These are phyloP conservation scores for Virgularia gustaviana DNA, from an alignment of 92 coral and sea anemone genomes.

Conservation along the genomic window DNA sequence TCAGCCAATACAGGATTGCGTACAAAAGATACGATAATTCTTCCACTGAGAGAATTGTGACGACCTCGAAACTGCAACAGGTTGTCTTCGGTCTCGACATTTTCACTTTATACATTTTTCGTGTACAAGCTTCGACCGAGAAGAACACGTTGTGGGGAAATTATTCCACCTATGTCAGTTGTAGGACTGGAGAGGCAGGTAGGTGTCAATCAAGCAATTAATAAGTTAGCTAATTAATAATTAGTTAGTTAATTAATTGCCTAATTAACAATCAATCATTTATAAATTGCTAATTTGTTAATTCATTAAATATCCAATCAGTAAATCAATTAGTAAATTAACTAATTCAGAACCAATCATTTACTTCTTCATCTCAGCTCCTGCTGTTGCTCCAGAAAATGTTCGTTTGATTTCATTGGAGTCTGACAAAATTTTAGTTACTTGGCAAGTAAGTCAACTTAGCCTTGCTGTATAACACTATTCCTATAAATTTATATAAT, in stretches of 20 bases:
- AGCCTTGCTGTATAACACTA: not conserved
- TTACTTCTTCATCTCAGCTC: conserved; percentile 53
- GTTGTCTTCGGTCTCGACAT: conserved; percentile 51
- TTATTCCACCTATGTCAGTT: conserved; percentile 50
- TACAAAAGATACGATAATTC: conserved; percentile 53
- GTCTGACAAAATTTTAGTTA: conserved; percentile 53
- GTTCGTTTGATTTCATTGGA: conserved; percentile 42
- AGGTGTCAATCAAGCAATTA: not conserved
- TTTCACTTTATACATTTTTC: conserved; percentile 64
- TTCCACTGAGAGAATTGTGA: conserved; percentile 29
- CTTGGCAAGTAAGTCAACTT: conserved; percentile 66
- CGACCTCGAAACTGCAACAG: conserved; percentile 34
- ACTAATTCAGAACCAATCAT: not conserved
- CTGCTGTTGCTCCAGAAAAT: conserved; percentile 56
- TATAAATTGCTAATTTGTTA: too few relatives aligned
- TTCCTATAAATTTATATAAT: too few relatives aligned
- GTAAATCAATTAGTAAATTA: not conserved
- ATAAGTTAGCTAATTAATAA: not conserved
- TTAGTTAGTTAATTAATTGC: not conserved
- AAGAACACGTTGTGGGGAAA: conserved; percentile 70
- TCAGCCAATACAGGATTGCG: conserved; percentile 64
- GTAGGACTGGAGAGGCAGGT: conserved; percentile 74
- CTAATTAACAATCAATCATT: not conserved
- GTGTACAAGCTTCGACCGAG: conserved; percentile 69
- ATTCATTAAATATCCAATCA: not conserved